phyloP scores from a whole-genome alignment of 1,140 invertebrate species.

The Diuraphis noxia region DNA sequence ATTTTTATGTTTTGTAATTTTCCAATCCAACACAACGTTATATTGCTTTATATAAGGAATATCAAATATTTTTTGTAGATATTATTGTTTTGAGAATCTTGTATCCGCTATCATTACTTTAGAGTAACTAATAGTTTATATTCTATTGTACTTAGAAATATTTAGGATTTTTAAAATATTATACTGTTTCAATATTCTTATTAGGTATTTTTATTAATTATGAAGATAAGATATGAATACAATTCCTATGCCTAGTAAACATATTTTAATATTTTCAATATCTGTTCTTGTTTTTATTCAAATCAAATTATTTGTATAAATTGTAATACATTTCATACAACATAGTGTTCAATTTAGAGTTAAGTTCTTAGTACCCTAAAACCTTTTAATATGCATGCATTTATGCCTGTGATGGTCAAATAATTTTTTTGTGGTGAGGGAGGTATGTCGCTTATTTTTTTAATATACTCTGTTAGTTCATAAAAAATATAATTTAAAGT shows the following conservation, averaged over 20 bases:
- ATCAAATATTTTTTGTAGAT: no score
- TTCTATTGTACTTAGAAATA: neutral
- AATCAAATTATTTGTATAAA: neutral
- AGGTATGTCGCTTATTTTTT: no score
- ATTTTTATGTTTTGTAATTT: no score
- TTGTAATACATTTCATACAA: neutral
- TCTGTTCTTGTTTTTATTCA: neutral
- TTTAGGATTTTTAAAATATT: constrained; percentile 23
- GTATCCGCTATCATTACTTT: no score
- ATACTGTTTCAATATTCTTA: neutral
- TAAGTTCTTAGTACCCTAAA: neutral
- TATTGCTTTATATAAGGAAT: no score
- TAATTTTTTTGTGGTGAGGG: no score
- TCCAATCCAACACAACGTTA: no score
- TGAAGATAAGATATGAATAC: neutral
- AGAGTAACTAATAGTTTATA: neutral
- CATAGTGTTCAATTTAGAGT: neutral
- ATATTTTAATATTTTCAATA: neutral
- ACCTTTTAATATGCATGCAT: neutral
- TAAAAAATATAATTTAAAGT: no score
- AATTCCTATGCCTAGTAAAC: neutral
- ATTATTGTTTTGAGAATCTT: no score
- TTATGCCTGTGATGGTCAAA: neutral
- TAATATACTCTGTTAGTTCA: no score
- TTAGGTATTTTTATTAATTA: neutral